A percentile compares a stretch with the other conserved stretches of the same genome.
Evolutionary conservation across 2,888 invertebrate species (phyloP).

Genomic region (Formica aserva): DNA sequence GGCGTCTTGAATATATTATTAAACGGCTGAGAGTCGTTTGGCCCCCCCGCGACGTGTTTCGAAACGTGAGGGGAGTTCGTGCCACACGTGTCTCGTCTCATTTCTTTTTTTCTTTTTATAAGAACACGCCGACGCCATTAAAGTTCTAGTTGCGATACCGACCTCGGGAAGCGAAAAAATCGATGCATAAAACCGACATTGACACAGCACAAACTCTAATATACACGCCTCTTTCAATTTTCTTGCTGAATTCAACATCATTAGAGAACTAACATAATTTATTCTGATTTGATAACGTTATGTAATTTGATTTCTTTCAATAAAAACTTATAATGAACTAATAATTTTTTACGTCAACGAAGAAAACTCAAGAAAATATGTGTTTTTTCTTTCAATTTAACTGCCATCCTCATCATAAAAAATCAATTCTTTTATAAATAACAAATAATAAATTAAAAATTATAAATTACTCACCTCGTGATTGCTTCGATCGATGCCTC

Average conservation of each 20-base stretch:
- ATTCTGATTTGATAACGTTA: background rate
- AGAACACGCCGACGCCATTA: conserved; percentile 25
- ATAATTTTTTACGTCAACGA: background rate
- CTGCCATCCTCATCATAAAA: background rate
- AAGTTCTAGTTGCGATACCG: conserved; percentile 7
- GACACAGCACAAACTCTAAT: background rate
- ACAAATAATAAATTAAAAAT: background rate
- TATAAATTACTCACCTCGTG: background rate
- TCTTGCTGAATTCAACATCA: conserved; percentile 5
- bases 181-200: conserved; percentile 32
- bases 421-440: background rate
- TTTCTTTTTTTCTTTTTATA: conserved; percentile 25
- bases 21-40: conserved; percentile 48
- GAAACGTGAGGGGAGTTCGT: conserved; percentile 46
- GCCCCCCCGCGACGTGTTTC: conserved; percentile 42
- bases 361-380: background rate
- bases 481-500: no score
- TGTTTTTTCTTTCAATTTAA: background rate
- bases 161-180: conserved; percentile 18
- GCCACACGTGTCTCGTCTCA: conserved; percentile 54
- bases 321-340: background rate
- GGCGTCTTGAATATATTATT: conserved; percentile 64
- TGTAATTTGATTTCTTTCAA: conserved; percentile 3
- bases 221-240: conserved; percentile 1
- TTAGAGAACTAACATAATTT: background rate